Percentiles rank a stretch among this genome's conserved stretches.
Evolutionary conservation across 2,113 vertebrate genomes (phyloP).

Genomic region (Chionomys nivalis): DNA sequence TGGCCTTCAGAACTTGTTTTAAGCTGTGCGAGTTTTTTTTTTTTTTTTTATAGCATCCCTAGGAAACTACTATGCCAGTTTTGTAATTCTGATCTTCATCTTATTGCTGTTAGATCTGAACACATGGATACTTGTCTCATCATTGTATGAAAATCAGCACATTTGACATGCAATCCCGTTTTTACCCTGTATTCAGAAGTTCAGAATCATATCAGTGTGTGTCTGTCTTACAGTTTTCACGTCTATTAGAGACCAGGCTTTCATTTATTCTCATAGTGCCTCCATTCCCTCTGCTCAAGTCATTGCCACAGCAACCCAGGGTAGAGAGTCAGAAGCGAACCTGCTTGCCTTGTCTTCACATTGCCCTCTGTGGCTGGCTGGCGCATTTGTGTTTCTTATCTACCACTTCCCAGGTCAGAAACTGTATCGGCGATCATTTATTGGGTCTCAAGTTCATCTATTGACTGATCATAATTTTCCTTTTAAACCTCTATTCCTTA

Average conservation of each 20-base stretch:
- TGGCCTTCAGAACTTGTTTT: not conserved
- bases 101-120: not conserved
- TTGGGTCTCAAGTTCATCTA: not conserved
- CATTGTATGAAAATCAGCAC: not conserved
- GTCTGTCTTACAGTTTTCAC: not conserved
- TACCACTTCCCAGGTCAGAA: not conserved
- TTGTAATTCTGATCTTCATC: not conserved
- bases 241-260: not conserved
- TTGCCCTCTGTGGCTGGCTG: not conserved
- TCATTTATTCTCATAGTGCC: not conserved
- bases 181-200: not conserved
- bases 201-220: not conserved
- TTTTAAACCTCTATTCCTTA: not conserved
- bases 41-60: not conserved
- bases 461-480: not conserved
- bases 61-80: not conserved
- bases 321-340: not conserved
- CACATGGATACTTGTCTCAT: not conserved
- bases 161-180: not conserved
- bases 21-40: not conserved
- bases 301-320: not conserved
- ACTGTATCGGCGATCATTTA: not conserved
- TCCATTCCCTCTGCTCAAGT: not conserved
- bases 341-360: not conserved
- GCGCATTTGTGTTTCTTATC: slow-evolving; percentile 2